Conservation (phyloP, 2,113 vertebrate species). For the Gila orcuttii region DNA sequence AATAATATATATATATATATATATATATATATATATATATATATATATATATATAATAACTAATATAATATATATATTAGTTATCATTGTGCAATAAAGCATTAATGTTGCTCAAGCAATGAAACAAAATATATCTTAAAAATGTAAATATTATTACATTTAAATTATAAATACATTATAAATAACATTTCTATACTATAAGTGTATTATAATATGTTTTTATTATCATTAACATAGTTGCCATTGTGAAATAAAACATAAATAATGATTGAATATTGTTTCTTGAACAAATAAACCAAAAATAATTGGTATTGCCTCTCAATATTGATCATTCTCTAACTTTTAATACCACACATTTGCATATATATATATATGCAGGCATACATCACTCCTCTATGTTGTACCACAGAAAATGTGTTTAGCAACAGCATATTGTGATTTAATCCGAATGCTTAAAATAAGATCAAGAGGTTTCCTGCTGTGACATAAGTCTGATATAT, state of each 20-base stretch:
- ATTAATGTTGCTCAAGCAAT: neutral
- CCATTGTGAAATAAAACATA: neutral
- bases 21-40: neutral
- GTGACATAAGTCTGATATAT: conserved; percentile 37
- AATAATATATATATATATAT: neutral
- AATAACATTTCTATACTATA: too few relatives aligned
- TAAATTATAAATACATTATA: too few relatives aligned
- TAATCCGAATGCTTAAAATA: conserved; percentile 49
- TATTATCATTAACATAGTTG: neutral
- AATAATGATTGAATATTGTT: neutral
- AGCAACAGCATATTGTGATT: conserved; percentile 28
- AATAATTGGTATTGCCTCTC: neutral
- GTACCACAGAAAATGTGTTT: neutral
- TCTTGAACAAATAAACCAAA: neutral
- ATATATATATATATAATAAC: too few relatives aligned
- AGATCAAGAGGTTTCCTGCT: conserved; percentile 48
- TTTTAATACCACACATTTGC: neutral
- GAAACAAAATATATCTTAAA: neutral
- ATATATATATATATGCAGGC: neutral
- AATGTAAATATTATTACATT: too few relatives aligned
- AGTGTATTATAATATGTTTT: too few relatives aligned
- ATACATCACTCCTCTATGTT: neutral
- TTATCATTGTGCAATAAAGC: neutral
- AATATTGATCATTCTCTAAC: too few relatives aligned
- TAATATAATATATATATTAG: too few relatives aligned